These are phyloP conservation scores for Paraplagusia blochii DNA, from an alignment of 2,113 vertebrate species.

Conservation along the genomic window DNA sequence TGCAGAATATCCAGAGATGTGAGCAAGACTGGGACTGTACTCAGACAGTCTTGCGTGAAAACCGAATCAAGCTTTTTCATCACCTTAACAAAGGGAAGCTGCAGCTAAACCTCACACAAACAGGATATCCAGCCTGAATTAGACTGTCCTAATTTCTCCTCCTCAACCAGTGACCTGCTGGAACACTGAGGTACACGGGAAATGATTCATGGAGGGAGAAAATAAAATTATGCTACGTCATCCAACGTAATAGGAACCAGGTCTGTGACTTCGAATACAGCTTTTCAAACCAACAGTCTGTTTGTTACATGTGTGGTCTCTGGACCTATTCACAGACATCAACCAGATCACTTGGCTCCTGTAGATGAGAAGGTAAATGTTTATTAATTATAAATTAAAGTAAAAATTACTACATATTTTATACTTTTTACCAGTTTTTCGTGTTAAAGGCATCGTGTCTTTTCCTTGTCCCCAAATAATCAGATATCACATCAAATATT, in stretches of 20 bases:
- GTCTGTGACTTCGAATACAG: conserved; percentile 2
- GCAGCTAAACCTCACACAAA: neutral
- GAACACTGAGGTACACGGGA: conserved; percentile 7
- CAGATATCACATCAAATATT: no score
- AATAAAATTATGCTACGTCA: conserved; percentile 40
- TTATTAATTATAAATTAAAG: no score
- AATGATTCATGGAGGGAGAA: conserved; percentile 47
- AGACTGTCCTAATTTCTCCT: neutral
- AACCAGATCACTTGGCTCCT: no score
- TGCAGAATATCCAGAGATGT: conserved; percentile 37
- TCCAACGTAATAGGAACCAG: conserved; percentile 55
- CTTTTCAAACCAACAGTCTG: no score
- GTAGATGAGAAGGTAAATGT: no score
- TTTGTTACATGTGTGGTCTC: no score
- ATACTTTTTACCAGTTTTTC: no score
- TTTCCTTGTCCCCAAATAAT: no score
- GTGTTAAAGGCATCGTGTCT: no score
- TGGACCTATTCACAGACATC: no score
- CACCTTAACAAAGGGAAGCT: neutral
- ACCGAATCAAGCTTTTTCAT: conserved; percentile 10
- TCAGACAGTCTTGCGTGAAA: conserved; percentile 6
- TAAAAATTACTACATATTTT: no score
- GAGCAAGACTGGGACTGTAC: conserved; percentile 12
- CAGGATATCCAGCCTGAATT: neutral
- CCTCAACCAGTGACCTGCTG: neutral